Conservation (phyloP, 2,113 vertebrate genomes). For the Hippocampus barbouri region DNA sequence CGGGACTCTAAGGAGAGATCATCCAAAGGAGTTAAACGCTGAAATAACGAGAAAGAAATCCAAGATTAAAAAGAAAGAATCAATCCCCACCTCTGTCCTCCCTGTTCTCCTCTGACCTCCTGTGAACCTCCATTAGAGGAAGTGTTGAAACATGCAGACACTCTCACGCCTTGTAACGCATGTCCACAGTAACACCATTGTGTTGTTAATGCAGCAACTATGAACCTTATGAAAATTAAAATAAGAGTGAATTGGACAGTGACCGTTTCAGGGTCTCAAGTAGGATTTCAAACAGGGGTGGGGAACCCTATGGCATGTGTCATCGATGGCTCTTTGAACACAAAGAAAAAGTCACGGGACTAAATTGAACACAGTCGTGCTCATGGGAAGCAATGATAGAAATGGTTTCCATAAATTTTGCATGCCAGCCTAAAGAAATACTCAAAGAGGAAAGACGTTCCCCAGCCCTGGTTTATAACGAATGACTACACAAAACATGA, state of each 20-base stretch:
- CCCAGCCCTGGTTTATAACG: not conserved
- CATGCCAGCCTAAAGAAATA: too few species aligned
- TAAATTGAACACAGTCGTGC: too few species aligned
- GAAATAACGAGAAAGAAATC: not conserved
- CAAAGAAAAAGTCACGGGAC: too few species aligned
- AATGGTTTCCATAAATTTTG: too few species aligned
- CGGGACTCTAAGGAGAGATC: slow-evolving; percentile 10
- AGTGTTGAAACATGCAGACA: slow-evolving; percentile 6
- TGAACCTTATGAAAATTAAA: slow-evolving; percentile 30
- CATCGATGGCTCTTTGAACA: too few species aligned
- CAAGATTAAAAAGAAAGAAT: slow-evolving; percentile 3
- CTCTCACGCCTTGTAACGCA: slow-evolving; percentile 19
- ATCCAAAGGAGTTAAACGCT: not conserved
- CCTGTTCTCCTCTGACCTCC: slow-evolving; percentile 7
- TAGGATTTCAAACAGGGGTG: too few species aligned
- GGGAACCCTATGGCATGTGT: too few species aligned
- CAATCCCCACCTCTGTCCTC: slow-evolving; percentile 42
- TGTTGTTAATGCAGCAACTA: slow-evolving; percentile 37
- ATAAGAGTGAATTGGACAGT: not conserved
- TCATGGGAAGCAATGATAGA: too few species aligned
- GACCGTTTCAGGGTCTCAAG: too few species aligned
- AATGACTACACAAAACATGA: not conserved
- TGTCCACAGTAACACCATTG: slow-evolving; percentile 56
- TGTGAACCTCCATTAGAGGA: slow-evolving; percentile 11
- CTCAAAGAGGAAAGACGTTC: not conserved